Base-by-base conservation (phyloP, 2,797 vertebrate species). In the Xenentodon cancila region DNA sequence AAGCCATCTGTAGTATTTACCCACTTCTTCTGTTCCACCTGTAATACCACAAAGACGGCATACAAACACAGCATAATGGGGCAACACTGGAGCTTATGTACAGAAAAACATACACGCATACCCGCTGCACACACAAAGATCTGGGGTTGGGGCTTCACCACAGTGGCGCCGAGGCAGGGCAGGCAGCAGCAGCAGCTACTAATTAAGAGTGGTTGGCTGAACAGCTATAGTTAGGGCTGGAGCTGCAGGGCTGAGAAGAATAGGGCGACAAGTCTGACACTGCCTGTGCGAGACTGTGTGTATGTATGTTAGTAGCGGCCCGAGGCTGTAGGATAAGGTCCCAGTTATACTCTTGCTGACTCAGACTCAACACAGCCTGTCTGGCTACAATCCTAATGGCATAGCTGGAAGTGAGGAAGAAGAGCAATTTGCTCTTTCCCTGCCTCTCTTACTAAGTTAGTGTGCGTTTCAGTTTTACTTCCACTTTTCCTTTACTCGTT, bases 151-250 rank as follows among this genome's bases (percentile, higher is more conserved):
- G 90, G 87, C 84, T 89, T 88, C 54, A 85, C 75, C 86, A 77
- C 77, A 75, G 85, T 84, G 90, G 89, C 89, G 90, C 89, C 88
- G 75, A 80, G 86, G 86, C 68, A 84, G 84, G 80, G 79, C 86
- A 77, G 72, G 73, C 87, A 0, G 82, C 81, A 73, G 79, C 83
- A 74, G 81, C 81, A 91, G 84, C 89, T 91, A 89, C 85, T 90
- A 88, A 92, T 92, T 89, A 92, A 84, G 81, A 84, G 73, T 60
- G 84, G 81, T 81, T 86, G 85, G 75, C 79, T 88, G 86, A 89
- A 61, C 79, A 82, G 80, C 70, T 85, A 84, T 87, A 85, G 89
- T 88, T 84, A 81, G 68, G 63, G 64, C 63, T 77, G 45, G 70
- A 79, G 84, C 87, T 91, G 79, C 64, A 81, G 79, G 87, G 81